Evolutionary conservation across 2,888 invertebrate genomes (phyloP).

Genomic region (Leucoptera coffeella): DNA sequence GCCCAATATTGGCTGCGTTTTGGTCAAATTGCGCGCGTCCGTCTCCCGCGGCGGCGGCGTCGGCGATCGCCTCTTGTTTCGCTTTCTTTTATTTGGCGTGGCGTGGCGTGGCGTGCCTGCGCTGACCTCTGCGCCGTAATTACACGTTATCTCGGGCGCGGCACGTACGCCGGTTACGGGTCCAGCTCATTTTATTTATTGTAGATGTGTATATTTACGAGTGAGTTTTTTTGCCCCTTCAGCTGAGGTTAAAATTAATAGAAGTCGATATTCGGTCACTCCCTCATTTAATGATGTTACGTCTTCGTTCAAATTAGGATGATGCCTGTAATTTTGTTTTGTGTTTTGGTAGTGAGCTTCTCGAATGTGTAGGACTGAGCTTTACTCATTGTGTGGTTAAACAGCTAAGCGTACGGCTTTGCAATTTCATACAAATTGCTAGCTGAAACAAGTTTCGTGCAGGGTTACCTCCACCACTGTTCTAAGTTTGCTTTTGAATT

Average conservation of each 20-base stretch:
- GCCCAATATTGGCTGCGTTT: conserved; percentile 17
- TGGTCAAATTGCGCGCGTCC: conserved; percentile 28
- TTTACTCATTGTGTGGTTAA: too few species aligned
- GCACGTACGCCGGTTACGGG: conserved; percentile 27
- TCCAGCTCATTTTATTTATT: conserved; percentile 25
- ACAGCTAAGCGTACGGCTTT: conserved; percentile 9
- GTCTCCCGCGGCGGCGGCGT: conserved; percentile 22
- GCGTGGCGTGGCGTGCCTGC: conserved; percentile 31
- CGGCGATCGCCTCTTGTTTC: conserved; percentile 39
- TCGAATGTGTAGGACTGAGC: too few species aligned
- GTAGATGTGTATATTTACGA: conserved; percentile 47
- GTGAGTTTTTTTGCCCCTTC: too few species aligned
- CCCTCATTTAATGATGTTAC: conserved; percentile 49
- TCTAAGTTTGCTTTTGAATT: conserved; percentile 1
- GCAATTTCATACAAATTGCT: conserved; percentile 25
- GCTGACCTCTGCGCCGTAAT: conserved; percentile 47
- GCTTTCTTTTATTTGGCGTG: conserved; percentile 42
- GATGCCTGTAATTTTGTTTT: conserved; percentile 35
- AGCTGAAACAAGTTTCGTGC: conserved; percentile 10
- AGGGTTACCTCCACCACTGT: conserved; percentile 3
- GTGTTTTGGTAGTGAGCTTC: conserved; percentile 2
- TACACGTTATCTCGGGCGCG: conserved; percentile 24
- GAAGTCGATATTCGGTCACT: conserved; percentile 28
- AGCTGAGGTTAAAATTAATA: conserved; percentile 46
- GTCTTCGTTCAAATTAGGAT: conserved; percentile 23